Percentiles rank a stretch among this genome's conserved stretches.
Conservation (phyloP, 1,140 invertebrate genomes). For the Euura lappo region DNA sequence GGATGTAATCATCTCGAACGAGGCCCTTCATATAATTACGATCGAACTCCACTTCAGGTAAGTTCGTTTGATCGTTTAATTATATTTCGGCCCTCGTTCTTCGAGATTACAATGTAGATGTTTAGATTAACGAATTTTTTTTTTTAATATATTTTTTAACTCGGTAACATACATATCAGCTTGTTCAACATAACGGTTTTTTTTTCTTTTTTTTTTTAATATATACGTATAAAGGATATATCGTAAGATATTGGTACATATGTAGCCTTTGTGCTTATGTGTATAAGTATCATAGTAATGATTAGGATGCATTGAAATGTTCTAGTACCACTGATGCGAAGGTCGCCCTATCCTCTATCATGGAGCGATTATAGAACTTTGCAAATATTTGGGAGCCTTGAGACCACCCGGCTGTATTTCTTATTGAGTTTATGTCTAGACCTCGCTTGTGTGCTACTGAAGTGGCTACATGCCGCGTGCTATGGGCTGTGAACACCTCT, state of each 20-base stretch:
- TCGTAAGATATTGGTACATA: background rate
- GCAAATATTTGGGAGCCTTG: conserved; percentile 32
- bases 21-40: no score
- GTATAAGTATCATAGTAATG: background rate
- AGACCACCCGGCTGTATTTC: conserved; percentile 43
- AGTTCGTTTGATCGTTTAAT: background rate
- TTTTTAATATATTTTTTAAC: background rate
- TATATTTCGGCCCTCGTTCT: background rate
- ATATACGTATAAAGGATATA: background rate
- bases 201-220: background rate
- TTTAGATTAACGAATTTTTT: background rate
- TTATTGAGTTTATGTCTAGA: conserved; percentile 32
- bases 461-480: conserved; percentile 43
- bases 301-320: background rate
- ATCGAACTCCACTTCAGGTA: no score
- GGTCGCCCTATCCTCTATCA: background rate
- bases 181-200: background rate
- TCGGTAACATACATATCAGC: background rate
- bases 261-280: background rate
- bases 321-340: background rate
- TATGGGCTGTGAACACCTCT: conserved; percentile 35
- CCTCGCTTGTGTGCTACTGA: conserved; percentile 37
- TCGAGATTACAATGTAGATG: conserved; percentile 3
- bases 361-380: conserved; percentile 37
- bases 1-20: no score